phyloP scores from a whole-genome alignment of 2,888 invertebrate genomes.

The Operophtera brumata region DNA sequence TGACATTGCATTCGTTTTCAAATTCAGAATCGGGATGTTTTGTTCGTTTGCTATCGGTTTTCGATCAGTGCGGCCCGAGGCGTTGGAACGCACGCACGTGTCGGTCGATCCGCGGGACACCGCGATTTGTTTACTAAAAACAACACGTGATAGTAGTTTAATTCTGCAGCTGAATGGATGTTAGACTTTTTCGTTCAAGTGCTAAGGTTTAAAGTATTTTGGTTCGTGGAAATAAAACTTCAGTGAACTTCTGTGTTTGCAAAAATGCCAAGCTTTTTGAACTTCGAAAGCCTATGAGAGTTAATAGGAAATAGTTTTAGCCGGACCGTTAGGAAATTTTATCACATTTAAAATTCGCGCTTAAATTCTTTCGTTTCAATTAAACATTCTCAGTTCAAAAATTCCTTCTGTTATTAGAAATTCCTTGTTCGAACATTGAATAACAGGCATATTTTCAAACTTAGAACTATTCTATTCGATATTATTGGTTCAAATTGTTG shows the following conservation, averaged over 20 bases:
- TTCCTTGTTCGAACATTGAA: slow-evolving; percentile 10
- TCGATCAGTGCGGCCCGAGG: slow-evolving; percentile 65
- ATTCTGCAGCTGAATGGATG: slow-evolving; percentile 7
- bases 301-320: neutral
- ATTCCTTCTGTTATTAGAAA: slow-evolving; percentile 15
- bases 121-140: slow-evolving; percentile 53
- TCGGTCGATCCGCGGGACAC: slow-evolving; percentile 36
- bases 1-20: slow-evolving; percentile 26
- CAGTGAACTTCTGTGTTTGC: neutral
- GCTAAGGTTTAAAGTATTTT: neutral
- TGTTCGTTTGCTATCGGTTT: slow-evolving; percentile 57
- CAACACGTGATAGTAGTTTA: slow-evolving; percentile 44
- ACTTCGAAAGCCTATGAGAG: neutral
- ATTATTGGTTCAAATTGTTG: neutral
- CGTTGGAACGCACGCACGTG: slow-evolving; percentile 58
- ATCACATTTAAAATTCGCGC: neutral
- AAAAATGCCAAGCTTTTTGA: neutral
- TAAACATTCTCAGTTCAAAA: slow-evolving; percentile 1
- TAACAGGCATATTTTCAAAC: neutral
- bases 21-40: slow-evolving; percentile 31
- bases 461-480: neutral
- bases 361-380: neutral
- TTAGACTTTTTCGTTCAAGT: slow-evolving; percentile 6
- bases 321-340: neutral
- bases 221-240: neutral